A percentile compares a stretch with the other conserved stretches of the same genome.
Conservation (phyloP, 2,888 invertebrate genomes). For the Sminthurides aquaticus region DNA sequence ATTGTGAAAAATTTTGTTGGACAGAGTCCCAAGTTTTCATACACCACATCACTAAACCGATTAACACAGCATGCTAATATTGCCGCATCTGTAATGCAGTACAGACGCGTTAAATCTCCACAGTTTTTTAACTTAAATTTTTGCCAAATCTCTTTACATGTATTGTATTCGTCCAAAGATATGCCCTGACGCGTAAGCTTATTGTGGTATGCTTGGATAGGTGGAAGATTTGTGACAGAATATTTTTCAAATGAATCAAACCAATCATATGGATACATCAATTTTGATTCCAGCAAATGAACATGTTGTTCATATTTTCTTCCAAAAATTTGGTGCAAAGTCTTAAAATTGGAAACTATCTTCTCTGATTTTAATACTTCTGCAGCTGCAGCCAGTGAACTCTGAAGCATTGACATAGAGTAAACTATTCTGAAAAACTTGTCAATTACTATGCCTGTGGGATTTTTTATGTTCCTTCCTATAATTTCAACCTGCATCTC, state of each 20-base stretch:
- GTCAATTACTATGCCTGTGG: background rate
- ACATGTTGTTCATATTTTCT: background rate
- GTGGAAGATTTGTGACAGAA: background rate
- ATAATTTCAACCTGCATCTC: background rate
- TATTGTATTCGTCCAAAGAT: background rate
- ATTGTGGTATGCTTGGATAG: background rate
- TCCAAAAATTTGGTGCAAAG: background rate
- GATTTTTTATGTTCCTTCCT: background rate
- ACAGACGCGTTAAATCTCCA: background rate
- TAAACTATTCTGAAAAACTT: background rate
- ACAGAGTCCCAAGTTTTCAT: background rate
- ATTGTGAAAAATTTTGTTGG: background rate
- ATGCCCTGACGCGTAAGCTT: background rate
- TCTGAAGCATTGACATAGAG: background rate
- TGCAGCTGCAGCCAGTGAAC: background rate
- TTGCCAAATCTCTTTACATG: background rate
- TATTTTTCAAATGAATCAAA: background rate
- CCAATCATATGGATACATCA: background rate
- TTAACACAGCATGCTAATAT: background rate
- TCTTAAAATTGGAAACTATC: background rate
- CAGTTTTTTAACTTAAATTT: background rate
- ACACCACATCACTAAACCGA: background rate
- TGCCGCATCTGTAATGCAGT: background rate
- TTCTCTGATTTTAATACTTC: background rate
- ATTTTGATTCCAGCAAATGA: background rate